Evolutionary conservation across 2,113 vertebrate species (phyloP).

Genomic region (Anolis carolinensis): DNA sequence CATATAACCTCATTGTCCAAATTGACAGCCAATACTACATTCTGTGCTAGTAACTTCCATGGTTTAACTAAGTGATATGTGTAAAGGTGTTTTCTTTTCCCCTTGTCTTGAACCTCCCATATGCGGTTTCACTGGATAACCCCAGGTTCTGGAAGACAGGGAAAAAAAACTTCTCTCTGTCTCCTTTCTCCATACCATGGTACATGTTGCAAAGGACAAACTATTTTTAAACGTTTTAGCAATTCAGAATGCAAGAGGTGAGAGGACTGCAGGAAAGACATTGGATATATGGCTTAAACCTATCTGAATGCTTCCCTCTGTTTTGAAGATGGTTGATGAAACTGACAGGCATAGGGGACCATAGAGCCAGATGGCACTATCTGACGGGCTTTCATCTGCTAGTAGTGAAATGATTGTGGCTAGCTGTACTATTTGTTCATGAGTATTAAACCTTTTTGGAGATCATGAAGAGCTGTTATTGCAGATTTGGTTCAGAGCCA

Average conservation of each 20-base stretch:
- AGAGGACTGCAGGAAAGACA: not conserved
- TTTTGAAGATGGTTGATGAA: not conserved
- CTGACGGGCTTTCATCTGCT: not conserved
- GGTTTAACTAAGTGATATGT: not conserved
- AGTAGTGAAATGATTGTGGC: not conserved
- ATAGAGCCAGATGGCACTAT: not conserved
- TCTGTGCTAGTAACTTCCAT: not conserved
- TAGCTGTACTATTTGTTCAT: no score
- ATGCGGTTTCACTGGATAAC: no score
- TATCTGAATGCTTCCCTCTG: not conserved
- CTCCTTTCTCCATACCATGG: not conserved
- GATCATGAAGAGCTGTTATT: not conserved
- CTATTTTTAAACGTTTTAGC: not conserved
- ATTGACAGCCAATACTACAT: not conserved
- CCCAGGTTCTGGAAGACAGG: not conserved
- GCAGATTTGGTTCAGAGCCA: not conserved
- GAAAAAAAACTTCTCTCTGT: not conserved
- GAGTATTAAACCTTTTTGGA: not conserved
- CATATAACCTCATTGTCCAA: not conserved
- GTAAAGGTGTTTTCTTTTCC: not conserved
- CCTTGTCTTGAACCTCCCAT: not conserved
- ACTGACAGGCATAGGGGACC: not conserved
- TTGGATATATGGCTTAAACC: not conserved
- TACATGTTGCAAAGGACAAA: not conserved
- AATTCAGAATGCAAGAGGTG: not conserved